Percentiles rank a stretch among this genome's conserved stretches.
Evolutionary conservation across 2,888 invertebrate genomes (phyloP).

Genomic region (Pyrrhosoma nymphula): DNA sequence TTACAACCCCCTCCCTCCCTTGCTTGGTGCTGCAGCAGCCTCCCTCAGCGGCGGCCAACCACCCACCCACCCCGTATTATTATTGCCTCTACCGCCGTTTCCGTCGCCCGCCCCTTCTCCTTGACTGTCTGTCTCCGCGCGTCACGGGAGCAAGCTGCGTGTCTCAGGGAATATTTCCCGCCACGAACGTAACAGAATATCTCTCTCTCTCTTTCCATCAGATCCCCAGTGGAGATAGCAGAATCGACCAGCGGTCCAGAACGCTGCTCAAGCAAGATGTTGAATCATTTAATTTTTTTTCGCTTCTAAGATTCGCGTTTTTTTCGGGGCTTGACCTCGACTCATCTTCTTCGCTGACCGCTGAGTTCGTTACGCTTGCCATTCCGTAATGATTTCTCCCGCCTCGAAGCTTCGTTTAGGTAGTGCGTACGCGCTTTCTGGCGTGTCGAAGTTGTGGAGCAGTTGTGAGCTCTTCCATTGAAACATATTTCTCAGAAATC

Average conservation of each 20-base stretch:
- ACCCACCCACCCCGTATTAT: not conserved
- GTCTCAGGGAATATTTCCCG: not conserved
- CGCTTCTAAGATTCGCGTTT: not conserved
- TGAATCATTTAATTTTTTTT: not conserved
- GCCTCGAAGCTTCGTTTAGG: too few species aligned
- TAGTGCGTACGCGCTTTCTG: not conserved
- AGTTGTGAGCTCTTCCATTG: too few species aligned
- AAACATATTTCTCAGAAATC: too few species aligned
- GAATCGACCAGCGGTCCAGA: not conserved
- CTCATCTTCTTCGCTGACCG: not conserved
- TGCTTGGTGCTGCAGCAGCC: not conserved
- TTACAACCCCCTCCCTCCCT: not conserved
- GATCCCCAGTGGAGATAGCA: not conserved
- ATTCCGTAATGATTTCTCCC: too few species aligned
- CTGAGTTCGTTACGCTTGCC: not conserved
- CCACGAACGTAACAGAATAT: not conserved
- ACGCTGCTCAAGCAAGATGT: not conserved
- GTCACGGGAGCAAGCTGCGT: not conserved
- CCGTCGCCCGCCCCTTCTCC: not conserved
- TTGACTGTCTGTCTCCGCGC: not conserved
- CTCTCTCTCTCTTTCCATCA: too few species aligned
- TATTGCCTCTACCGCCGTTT: not conserved
- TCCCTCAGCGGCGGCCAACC: not conserved
- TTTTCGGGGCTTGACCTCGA: not conserved
- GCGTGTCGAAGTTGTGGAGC: too few species aligned